phyloP scores from a whole-genome alignment of 2,113 vertebrate species.

The Tichodroma muraria region DNA sequence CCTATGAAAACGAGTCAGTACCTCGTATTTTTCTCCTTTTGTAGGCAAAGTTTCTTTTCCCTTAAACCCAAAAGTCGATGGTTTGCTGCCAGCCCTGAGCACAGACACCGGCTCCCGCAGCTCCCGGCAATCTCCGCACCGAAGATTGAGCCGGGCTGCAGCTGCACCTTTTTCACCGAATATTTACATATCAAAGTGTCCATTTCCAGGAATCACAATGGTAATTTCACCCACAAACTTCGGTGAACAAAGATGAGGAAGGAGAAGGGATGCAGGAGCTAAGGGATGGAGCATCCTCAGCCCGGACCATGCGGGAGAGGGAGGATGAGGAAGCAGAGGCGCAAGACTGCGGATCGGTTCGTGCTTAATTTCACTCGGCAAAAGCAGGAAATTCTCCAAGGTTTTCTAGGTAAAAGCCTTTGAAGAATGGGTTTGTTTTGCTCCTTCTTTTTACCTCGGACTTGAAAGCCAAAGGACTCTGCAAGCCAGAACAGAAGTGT shows the following conservation, averaged over 20 bases:
- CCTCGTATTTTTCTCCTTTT: neutral
- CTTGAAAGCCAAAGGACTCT: neutral
- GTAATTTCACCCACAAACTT: neutral
- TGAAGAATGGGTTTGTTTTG: neutral
- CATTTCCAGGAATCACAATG: neutral
- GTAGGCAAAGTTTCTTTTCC: neutral
- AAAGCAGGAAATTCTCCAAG: neutral
- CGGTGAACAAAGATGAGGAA: neutral
- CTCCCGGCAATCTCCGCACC: neutral
- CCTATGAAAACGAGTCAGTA: neutral
- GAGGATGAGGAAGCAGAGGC: neutral
- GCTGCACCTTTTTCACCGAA: neutral
- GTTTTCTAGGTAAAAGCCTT: neutral
- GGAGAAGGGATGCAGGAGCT: neutral
- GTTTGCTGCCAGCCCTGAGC: neutral
- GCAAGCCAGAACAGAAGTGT: neutral
- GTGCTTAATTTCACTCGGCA: neutral
- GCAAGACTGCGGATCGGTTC: fast-evolving
- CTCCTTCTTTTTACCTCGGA: neutral
- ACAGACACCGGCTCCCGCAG: neutral
- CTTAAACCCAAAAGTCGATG: neutral
- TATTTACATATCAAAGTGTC: neutral
- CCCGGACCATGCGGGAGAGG: fast-evolving
- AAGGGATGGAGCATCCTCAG: fast-evolving
- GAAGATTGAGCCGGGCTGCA: neutral